Percentiles rank a stretch among this genome's conserved stretches.
Evolutionary conservation across 2,888 invertebrate genomes (phyloP).

Genomic region (Acrobasis repandana): DNA sequence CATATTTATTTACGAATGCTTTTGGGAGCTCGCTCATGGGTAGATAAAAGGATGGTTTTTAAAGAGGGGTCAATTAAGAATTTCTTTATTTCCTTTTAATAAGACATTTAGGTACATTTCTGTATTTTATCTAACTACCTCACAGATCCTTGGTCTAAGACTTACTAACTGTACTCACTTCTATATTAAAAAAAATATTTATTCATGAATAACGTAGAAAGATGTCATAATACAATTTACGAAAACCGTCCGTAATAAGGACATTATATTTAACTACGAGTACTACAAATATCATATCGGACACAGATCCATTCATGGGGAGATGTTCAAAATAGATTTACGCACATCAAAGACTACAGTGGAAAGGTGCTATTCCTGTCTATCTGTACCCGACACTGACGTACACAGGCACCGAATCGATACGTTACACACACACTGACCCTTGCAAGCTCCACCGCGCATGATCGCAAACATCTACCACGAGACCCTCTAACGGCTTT

Average conservation of each 20-base stretch:
- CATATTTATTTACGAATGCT: not conserved
- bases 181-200: too few species aligned
- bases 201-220: too few species aligned
- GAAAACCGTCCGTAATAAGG: conserved; percentile 9
- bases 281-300: conserved; percentile 8
- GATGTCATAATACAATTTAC: too few species aligned
- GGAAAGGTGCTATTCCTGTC: conserved; percentile 52
- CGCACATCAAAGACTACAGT: conserved; percentile 51
- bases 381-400: conserved; percentile 68
- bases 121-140: too few species aligned
- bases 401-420: conserved; percentile 74
- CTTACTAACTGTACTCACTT: too few species aligned
- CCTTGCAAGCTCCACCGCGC: conserved; percentile 50
- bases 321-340: conserved; percentile 57
- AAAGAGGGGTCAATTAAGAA: not conserved
- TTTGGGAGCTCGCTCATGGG: not conserved
- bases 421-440: conserved; percentile 72
- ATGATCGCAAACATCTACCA: conserved; percentile 63
- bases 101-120: too few species aligned
- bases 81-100: too few species aligned
- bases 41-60: conserved; percentile 4
- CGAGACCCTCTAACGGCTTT: conserved; percentile 53
- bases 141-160: too few species aligned
- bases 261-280: not conserved
- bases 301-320: conserved; percentile 55